Conservation (phyloP, 2,888 invertebrate species). For the Andrena bucephala region DNA sequence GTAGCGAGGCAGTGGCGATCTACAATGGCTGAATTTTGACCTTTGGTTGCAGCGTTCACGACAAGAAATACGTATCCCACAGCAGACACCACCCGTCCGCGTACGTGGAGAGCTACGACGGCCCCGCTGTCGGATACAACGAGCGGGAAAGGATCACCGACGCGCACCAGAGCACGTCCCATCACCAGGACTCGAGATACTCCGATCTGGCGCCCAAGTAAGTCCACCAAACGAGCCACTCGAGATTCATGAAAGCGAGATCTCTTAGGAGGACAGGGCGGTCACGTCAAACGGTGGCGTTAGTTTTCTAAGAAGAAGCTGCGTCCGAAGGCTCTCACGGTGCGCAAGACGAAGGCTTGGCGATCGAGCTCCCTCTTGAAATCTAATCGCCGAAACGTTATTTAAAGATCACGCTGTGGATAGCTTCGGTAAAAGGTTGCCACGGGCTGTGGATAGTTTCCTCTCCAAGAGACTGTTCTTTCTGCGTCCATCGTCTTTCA, state of each 20-base stretch:
- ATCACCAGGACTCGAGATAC: constrained; percentile 90
- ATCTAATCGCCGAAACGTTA: too few species aligned
- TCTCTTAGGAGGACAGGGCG: constrained; percentile 25
- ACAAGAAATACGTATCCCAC: constrained; percentile 84
- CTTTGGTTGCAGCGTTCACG: constrained; percentile 81
- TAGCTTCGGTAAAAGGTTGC: neutral
- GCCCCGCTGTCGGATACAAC: constrained; percentile 84
- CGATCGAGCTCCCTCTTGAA: too few species aligned
- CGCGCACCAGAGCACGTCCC: constrained; percentile 85
- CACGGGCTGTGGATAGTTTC: neutral
- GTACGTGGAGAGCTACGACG: constrained; percentile 85
- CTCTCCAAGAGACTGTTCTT: constrained; percentile 18
- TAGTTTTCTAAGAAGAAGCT: neutral
- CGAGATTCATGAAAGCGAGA: neutral
- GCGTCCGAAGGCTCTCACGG: neutral
- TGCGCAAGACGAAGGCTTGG: neutral
- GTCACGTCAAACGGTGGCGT: neutral
- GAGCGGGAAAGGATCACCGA: constrained; percentile 83
- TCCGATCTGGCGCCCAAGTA: constrained; percentile 95
- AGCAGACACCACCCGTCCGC: constrained; percentile 85
- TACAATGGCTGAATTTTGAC: neutral
- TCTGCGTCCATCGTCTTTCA: constrained; percentile 33
- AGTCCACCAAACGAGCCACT: constrained; percentile 84
- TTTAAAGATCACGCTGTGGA: neutral
- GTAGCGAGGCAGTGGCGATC: constrained; percentile 15